Conservation (phyloP, 2,797 vertebrate species). For the Astyanax mexicanus region DNA sequence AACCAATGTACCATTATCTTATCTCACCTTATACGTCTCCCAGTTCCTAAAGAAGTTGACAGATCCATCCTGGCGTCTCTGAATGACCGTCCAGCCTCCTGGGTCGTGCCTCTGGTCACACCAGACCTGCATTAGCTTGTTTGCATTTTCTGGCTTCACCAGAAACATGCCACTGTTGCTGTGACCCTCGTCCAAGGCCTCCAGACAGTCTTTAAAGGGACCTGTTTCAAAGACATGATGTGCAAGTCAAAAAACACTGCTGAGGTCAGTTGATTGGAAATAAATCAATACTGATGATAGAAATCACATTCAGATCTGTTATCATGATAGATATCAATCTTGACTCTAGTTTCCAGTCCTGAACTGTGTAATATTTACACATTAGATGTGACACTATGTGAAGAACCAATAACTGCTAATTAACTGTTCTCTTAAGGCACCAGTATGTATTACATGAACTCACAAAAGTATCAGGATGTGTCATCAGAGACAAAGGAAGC, state of each 20-base stretch:
- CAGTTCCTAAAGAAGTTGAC: conserved; percentile 91
- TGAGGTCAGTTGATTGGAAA: not conserved
- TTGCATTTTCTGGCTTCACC: conserved; percentile 85
- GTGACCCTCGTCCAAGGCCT: conserved; percentile 84
- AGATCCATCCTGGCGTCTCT: conserved; percentile 84
- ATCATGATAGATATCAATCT: too few relatives aligned
- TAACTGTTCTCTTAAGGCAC: too few relatives aligned
- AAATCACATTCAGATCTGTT: too few relatives aligned
- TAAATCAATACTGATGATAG: too few relatives aligned
- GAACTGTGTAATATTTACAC: too few relatives aligned
- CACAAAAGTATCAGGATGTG: too few relatives aligned
- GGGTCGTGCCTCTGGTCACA: conserved; percentile 88
- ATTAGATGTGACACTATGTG: too few relatives aligned
- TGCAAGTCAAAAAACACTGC: not conserved
- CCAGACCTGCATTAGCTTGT: conserved; percentile 89
- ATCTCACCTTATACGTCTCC: conserved; percentile 84
- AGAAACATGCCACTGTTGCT: conserved; percentile 84
- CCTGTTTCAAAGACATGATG: conserved; percentile 67
- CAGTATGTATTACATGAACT: too few relatives aligned
- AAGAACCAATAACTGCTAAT: too few relatives aligned
- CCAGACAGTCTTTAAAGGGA: conserved; percentile 86
- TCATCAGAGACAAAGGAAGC: too few relatives aligned
- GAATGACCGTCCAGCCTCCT: conserved; percentile 88
- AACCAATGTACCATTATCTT: not conserved
- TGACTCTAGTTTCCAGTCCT: too few relatives aligned